Evolutionary conservation across 2,797 vertebrate species (phyloP), one percentile per base, ranked within the genome.

Genomic region (Ficedula albicollis): DNA sequence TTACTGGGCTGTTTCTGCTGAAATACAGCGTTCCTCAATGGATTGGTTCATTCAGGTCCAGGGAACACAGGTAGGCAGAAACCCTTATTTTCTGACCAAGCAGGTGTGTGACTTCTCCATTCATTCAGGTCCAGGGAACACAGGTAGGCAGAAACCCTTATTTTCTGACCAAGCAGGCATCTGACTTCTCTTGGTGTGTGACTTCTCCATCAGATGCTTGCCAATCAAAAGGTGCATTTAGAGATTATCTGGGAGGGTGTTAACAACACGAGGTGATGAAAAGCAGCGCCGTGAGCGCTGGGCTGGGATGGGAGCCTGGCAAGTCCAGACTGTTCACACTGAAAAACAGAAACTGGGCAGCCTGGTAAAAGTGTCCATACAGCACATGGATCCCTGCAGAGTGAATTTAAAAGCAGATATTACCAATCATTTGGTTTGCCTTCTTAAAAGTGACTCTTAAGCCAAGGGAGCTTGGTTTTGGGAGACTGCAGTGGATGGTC

Each of bases 221-320:
- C 83, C 39, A 68, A 86, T 79, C 77, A 84, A 87, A 95, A 96
- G 56, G 74, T 16, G 20, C 3, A 4, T 63, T 86, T 46, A 76
- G 83, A 81, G 59, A 90, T 76, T 77, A 87, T 72, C 56, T 59
- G 23, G 36, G 30, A 92, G 46, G 63, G 70, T 36, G 44, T 84
- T 64, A 82, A 77, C 2, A 5, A 29, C 70, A 52, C 0, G 0
- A 87, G 48, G 80, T 67, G 63, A 89, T 8, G 10, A 91, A 93
- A 94, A 67, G 15, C 56, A 93, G 59, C 0, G 0, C 38, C 1
- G 3, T 23, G 62, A 88, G 69, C 3, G 0, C 74, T 5, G 3
- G 78, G 44, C 30, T 70, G 87, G 23, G 54, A 38, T 1, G 6
- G 12, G 41, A 90, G 54, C 0, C 1, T 66, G 84, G 55, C 78